Evolutionary conservation across 2,888 invertebrate species (phyloP).

Genomic region (Acronicta psi): DNA sequence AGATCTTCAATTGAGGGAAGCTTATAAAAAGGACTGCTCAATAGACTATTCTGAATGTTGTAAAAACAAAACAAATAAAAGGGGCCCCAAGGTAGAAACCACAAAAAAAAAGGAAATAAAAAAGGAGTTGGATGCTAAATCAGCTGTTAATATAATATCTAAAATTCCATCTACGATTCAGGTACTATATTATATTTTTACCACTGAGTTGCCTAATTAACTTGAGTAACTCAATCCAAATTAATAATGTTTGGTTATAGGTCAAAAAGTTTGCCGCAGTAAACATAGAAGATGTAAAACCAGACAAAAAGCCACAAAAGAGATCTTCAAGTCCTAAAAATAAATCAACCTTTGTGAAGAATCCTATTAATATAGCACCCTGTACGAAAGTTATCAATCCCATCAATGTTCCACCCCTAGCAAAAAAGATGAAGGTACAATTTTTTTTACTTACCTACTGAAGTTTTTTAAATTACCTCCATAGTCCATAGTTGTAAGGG

Average conservation of each 20-base stretch:
- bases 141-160: constrained; percentile 62
- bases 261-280: constrained; percentile 86
- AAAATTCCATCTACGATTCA: constrained; percentile 82
- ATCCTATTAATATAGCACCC: constrained; percentile 68
- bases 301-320: constrained; percentile 75
- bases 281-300: constrained; percentile 68
- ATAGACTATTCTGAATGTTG: constrained; percentile 81
- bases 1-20: constrained; percentile 76
- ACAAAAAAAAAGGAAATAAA: constrained; percentile 67
- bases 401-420: constrained; percentile 56
- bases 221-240: not conserved
- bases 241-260: constrained; percentile 56
- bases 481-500: no score
- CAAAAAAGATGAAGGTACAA: constrained; percentile 79
- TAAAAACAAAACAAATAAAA: constrained; percentile 66
- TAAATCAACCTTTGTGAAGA: constrained; percentile 69
- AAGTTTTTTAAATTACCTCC: no score
- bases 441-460: constrained; percentile 11
- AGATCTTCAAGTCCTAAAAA: constrained; percentile 76
- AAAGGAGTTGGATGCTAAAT: constrained; percentile 54
- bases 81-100: constrained; percentile 63
- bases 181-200: constrained; percentile 58
- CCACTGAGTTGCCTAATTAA: not conserved
- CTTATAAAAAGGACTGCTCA: constrained; percentile 74
- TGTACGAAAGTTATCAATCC: constrained; percentile 58